These are phyloP conservation scores for Stigmatopora argus DNA, from an alignment of 2,113 vertebrate species.

Conservation along the genomic window DNA sequence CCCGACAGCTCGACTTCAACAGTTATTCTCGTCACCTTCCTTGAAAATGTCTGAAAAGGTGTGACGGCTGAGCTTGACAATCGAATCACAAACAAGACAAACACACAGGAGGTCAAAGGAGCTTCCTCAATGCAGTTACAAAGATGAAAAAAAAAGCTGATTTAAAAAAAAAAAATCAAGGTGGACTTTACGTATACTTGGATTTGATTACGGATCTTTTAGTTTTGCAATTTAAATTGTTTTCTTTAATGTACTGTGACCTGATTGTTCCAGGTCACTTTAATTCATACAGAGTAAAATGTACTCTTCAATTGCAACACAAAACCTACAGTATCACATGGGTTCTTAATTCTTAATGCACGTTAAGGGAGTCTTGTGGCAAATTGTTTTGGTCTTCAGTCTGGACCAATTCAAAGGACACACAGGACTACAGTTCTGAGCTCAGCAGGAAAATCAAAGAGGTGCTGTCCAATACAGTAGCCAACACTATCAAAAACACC, in stretches of 20 bases:
- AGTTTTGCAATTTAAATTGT: not conserved
- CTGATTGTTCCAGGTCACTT: not conserved
- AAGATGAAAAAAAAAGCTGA: slow-evolving; percentile 3
- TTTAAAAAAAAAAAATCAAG: slow-evolving; percentile 27
- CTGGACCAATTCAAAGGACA: not conserved
- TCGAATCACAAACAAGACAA: slow-evolving; percentile 8
- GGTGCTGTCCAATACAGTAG: not conserved
- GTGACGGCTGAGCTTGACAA: slow-evolving; percentile 3
- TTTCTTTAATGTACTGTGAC: not conserved
- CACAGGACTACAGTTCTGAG: slow-evolving; percentile 13
- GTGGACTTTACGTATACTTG: slow-evolving; percentile 8
- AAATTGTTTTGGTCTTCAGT: slow-evolving; percentile 5
- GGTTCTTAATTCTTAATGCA: slow-evolving; percentile 14
- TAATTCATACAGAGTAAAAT: not conserved
- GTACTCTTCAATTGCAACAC: not conserved
- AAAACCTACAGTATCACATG: slow-evolving; percentile 10
- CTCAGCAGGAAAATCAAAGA: slow-evolving; percentile 14
- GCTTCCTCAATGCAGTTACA: slow-evolving; percentile 16
- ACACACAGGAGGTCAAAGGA: not conserved
- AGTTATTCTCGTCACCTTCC: not conserved
- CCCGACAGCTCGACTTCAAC: not conserved
- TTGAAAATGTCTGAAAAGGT: slow-evolving; percentile 9
- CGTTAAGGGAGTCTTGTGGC: not conserved
- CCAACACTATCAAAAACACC: slow-evolving; percentile 10
- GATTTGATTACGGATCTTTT: not conserved